Base-by-base conservation (phyloP, 2,888 invertebrate species). In the Eilema depressum region DNA sequence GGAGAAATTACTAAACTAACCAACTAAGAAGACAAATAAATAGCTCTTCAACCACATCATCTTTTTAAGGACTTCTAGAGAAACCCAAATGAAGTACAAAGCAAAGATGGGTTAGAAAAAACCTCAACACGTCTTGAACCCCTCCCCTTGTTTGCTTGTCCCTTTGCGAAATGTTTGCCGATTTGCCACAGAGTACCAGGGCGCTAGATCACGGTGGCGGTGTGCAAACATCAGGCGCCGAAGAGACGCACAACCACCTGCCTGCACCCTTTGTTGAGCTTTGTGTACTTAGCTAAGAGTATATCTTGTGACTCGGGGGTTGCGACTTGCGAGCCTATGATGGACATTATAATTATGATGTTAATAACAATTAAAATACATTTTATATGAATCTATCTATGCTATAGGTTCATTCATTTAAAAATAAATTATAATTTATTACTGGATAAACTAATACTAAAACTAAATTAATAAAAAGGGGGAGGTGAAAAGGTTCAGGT, bases 161-260 rank as follows among this genome's bases (percentile, higher is more conserved):
- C 71, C 60, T 66, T 63, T n/a, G 64, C 77, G 72, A 77, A 85
- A 84, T 90, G 81, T 92, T 92, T 92, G 86, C 87, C 59, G 71
- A 81, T 82, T 85, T 83, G 84, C 86, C 86, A 85, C 77, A 84
- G 88, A 89, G 90, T 88, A 89, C 88, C 82, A 87, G 90, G 91
- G 87, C 72, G 85, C 78, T 84, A 89, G 83, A 80, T 76, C 71
- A 78, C 70, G 79, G 79, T 81, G 81, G 85, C 84, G 83, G 82
- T 92, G 75, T 76, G 87, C 87, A 93, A 93, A 93, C 90, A 93
- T 64, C 20, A 75, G 93, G 93, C 93, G 93, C 93, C 92, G 83
- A 74, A 85, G 85, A 82, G 88, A 76, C 84, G 84, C 83, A 74
- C 75, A 68, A 77, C 84, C 93, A 93, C 93, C 93, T 93, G 93